A percentile compares a stretch with the other conserved stretches of the same genome.
These are phyloP conservation scores for Chelonia mydas DNA, from an alignment of 2,797 vertebrate genomes.

Conservation along the genomic window DNA sequence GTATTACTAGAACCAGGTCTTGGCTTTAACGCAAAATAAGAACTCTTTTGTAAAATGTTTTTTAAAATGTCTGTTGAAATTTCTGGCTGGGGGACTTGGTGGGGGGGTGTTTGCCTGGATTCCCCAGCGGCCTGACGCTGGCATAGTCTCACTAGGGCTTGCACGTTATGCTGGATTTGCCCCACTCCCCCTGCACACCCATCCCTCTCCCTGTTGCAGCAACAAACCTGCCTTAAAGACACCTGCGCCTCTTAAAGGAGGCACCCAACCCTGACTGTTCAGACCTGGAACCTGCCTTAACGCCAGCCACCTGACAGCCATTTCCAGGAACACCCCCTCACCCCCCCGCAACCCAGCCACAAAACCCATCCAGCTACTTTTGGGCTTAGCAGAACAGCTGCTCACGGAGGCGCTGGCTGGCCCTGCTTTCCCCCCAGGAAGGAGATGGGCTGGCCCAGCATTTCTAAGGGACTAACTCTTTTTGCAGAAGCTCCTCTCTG, in stretches of 20 bases:
- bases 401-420: neutral
- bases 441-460: no score
- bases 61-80: neutral
- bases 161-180: neutral
- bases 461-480: neutral
- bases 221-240: slow-evolving; percentile 69
- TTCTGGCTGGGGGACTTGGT: neutral
- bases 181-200: neutral
- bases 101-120: neutral
- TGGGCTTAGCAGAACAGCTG: neutral
- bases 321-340: neutral
- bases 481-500: neutral
- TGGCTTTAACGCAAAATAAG: neutral
- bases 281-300: neutral
- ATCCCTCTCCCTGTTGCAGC: slow-evolving; percentile 31
- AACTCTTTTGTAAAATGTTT: neutral
- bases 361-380: neutral
- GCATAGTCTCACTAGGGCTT: neutral
- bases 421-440: neutral
- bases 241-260: slow-evolving; percentile 57
- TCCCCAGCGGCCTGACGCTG: neutral
- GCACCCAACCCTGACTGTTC: neutral
- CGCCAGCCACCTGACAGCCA: neutral
- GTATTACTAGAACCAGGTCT: neutral
- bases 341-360: neutral